Base-by-base conservation (phyloP, 2,113 vertebrate genomes). In the Bos indicus region DNA sequence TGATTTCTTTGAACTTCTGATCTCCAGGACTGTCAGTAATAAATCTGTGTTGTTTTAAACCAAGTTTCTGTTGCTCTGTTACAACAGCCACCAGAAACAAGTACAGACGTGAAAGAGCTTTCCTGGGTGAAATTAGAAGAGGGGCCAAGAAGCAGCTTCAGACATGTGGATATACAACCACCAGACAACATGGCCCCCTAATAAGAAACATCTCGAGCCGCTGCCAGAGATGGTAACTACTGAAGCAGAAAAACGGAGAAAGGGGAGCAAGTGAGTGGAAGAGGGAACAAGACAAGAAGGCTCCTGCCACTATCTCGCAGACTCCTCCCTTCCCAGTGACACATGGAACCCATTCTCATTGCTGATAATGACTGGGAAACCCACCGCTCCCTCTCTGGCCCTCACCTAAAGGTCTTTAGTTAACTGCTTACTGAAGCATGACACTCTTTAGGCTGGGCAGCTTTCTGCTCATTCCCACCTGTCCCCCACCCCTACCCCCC, bases 301-400 rank as follows among this genome's bases (percentile, higher is more conserved):
- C 8, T 48, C 7, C 9, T 3, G n/a, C n/a, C 1, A n/a, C 33
- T 17, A 8, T 48, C 52, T 17, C 51, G 14, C 25, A 2, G 0
- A 23, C 36, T 16, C 67, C 74, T 74, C 36, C 62, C 51, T 62
- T 82, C 89, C 30, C 62, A 48, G 25, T 6, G n/a, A 21, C 1
- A 7, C 11, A 2, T 16, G n/a, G 43, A 4, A 77, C 28, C 14
- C 56, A 25, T 6, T 40, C 57, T 56, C 48, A 7, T 0, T 40
- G 19, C n/a, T 82, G 25, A 64, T 0, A 7, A 54, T 0, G 33
- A n/a, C 59, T 7, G 23, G 30, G 21, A 87, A 60, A 36, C 19
- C 9, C 8, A 51, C 48, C 46, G 21, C 33, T 46, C 51, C 28
- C 23, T 85, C 60, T 19, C 56, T 28, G 15, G 60, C 21, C 77